phyloP scores from a whole-genome alignment of 2,113 vertebrate genomes.

The Pholis gunnellus region DNA sequence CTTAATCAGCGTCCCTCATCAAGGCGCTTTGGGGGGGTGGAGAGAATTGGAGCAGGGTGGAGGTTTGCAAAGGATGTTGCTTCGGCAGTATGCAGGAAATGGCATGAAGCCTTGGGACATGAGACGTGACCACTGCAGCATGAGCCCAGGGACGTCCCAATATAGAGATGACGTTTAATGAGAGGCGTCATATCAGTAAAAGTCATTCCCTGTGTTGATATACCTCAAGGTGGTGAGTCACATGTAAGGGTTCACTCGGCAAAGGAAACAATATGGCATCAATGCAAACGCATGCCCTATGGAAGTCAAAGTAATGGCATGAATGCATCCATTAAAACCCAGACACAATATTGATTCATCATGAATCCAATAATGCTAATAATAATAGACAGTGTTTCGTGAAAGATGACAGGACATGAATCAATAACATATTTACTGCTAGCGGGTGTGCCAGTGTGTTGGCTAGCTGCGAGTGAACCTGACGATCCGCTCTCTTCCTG shows the following conservation, averaged over 20 bases:
- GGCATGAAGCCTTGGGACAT: conserved; percentile 19
- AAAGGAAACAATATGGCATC: neutral
- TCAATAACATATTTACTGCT: neutral
- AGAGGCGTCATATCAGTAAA: neutral
- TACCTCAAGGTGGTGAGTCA: neutral
- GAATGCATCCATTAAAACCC: neutral
- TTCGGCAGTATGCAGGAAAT: conserved; percentile 50
- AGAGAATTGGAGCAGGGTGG: conserved; percentile 35
- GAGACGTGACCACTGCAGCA: conserved; percentile 63
- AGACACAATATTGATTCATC: neutral
- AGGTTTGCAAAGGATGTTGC: conserved; percentile 43
- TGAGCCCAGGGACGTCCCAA: conserved; percentile 41
- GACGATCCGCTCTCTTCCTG: conserved; percentile 2
- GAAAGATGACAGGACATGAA: neutral
- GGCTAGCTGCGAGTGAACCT: neutral
- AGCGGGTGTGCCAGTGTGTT: neutral
- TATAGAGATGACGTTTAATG: conserved; percentile 14
- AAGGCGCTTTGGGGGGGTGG: conserved; percentile 38
- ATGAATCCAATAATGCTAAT: neutral
- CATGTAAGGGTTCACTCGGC: neutral
- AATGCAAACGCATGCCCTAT: neutral
- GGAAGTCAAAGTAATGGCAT: neutral
- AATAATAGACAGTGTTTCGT: neutral
- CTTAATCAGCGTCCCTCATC: conserved; percentile 75
- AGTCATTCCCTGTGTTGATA: neutral